phyloP scores from a whole-genome alignment of 2,888 invertebrate species.

The Eretmocerus hayati region DNA sequence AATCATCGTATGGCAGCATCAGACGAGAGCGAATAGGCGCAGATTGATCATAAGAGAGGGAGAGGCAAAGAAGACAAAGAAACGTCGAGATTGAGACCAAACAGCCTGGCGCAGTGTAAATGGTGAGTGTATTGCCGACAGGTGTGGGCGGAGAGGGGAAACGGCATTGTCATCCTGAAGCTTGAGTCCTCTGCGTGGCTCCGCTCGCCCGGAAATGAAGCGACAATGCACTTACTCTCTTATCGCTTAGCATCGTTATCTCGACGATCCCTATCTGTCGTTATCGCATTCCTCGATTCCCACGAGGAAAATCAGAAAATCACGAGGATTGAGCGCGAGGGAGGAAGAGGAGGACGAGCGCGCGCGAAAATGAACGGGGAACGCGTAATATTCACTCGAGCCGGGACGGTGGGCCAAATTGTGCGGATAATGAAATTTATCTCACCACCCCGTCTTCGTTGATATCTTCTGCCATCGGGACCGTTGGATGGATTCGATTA shows the following conservation, averaged over 20 bases:
- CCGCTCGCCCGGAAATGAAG: no score
- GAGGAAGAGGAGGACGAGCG: background rate
- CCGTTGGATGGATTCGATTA: no score
- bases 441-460: background rate
- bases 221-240: background rate
- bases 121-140: no score
- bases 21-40: no score
- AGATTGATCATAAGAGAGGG: background rate
- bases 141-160: background rate
- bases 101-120: no score
- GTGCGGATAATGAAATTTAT: constrained; percentile 5
- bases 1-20: no score
- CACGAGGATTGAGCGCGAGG: no score
- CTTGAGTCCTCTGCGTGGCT: no score
- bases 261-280: background rate
- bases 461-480: no score
- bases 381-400: background rate
- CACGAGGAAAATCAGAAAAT: background rate
- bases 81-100: no score
- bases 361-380: background rate
- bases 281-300: background rate
- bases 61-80: background rate
- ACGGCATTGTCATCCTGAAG: no score
- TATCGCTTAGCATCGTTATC: background rate
- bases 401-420: constrained; percentile 3